These are phyloP conservation scores for Telmatherina bonti DNA, from an alignment of 2,797 vertebrate genomes.

Conservation along the genomic window DNA sequence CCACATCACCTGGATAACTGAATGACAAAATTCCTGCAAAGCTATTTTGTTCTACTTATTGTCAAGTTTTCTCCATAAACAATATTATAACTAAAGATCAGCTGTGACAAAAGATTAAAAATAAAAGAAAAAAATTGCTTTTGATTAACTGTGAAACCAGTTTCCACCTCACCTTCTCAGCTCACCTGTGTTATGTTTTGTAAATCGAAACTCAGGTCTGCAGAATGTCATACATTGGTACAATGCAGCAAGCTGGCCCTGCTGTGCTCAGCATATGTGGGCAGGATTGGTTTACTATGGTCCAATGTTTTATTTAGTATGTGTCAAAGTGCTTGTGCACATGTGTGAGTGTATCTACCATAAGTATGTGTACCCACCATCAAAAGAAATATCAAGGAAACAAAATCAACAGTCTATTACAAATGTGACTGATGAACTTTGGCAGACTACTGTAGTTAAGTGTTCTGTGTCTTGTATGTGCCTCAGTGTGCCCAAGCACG, in stretches of 20 bases:
- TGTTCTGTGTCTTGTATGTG: conserved; percentile 15
- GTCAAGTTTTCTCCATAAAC: conserved; percentile 21
- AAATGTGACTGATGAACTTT: conserved; percentile 62
- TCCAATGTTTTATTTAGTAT: conserved; percentile 81
- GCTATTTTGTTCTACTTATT: conserved; percentile 8
- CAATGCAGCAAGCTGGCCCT: conserved; percentile 67
- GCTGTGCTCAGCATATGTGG: conserved; percentile 79
- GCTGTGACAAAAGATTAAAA: conserved; percentile 32
- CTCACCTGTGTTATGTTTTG: conserved; percentile 65
- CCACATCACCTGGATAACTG: conserved; percentile 51
- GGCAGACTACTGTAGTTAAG: conserved; percentile 20
- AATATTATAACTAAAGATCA: conserved; percentile 23
- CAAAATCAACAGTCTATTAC: conserved; percentile 58
- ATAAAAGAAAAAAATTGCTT: conserved; percentile 23
- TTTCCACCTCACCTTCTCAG: conserved; percentile 8
- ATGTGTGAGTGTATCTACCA: conserved; percentile 28
- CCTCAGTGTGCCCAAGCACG: conserved; percentile 2
- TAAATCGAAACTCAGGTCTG: conserved; percentile 74
- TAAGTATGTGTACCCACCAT: conserved; percentile 26
- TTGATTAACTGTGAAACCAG: conserved; percentile 49
- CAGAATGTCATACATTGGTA: conserved; percentile 72
- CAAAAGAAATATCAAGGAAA: conserved; percentile 49
- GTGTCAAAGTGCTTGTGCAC: conserved; percentile 67
- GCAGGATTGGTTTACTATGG: conserved; percentile 77
- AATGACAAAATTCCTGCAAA: conserved; percentile 13